These are phyloP conservation scores for Centropyge bicolor DNA, from an alignment of 2,797 vertebrate species.

Conservation along the genomic window DNA sequence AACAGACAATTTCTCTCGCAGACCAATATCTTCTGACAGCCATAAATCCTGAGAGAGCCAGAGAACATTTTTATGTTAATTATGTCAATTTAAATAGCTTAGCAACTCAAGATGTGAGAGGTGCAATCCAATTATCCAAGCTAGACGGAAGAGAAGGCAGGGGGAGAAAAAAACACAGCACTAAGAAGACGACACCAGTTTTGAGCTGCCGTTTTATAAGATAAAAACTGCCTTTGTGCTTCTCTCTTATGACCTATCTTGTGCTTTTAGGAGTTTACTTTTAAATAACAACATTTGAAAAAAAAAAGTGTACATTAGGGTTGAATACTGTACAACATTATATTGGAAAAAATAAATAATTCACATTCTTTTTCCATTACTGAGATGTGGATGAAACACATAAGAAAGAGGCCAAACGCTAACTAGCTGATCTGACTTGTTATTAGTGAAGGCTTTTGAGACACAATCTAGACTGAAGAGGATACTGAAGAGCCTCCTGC, in stretches of 20 bases:
- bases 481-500: not conserved
- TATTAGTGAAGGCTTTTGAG: not conserved
- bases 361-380: not conserved
- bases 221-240: conserved; percentile 15
- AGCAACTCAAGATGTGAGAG: conserved; percentile 79
- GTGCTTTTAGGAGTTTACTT: not conserved
- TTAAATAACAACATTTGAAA: not conserved
- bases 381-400: not conserved
- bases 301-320: not conserved
- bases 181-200: conserved; percentile 36
- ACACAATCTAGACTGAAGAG: not conserved
- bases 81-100: conserved; percentile 84
- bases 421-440: not conserved
- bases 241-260: conserved; percentile 9
- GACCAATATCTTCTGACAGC: conserved; percentile 70
- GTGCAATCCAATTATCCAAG: conserved; percentile 82
- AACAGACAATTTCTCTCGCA: conserved; percentile 46
- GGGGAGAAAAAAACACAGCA: conserved; percentile 47
- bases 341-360: not conserved
- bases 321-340: not conserved
- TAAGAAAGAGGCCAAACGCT: not conserved
- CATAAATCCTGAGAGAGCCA: conserved; percentile 67
- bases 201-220: conserved; percentile 58
- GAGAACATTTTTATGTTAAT: conserved; percentile 82
- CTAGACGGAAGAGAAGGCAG: conserved; percentile 49